Evolutionary conservation across 37 sponge, comb jelly and placozoan genomes (phyloP).

Genomic region (Halichondria panicea): DNA sequence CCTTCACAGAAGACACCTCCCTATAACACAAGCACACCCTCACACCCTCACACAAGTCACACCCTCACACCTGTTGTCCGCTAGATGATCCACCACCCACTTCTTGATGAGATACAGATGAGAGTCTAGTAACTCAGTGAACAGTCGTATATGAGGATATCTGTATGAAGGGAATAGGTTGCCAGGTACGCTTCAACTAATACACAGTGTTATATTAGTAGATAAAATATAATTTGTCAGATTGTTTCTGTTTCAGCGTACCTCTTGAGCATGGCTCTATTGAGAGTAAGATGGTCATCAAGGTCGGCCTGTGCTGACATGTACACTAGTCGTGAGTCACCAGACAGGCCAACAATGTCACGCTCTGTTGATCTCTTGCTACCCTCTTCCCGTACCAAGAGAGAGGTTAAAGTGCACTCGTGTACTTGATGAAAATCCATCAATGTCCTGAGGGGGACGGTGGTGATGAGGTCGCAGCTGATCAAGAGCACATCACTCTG

Average conservation of each 20-base stretch:
- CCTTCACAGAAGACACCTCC: slow-evolving; percentile 60
- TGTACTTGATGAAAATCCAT: slow-evolving; percentile 69
- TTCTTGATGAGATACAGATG: slow-evolving; percentile 84
- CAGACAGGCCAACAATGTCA: slow-evolving; percentile 59
- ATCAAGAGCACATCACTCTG: slow-evolving; percentile 74
- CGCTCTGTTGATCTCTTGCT: slow-evolving; percentile 31
- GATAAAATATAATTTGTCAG: neutral
- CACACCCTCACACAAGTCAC: neutral
- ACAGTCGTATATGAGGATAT: slow-evolving; percentile 67
- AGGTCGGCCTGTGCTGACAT: slow-evolving; percentile 64
- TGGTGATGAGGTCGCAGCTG: slow-evolving; percentile 86
- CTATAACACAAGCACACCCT: slow-evolving; percentile 10
- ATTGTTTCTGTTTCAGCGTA: neutral
- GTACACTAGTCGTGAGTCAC: slow-evolving; percentile 40
- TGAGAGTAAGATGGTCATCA: slow-evolving; percentile 51
- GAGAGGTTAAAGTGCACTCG: slow-evolving; percentile 64
- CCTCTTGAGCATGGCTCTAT: slow-evolving; percentile 44
- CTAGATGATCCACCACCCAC: slow-evolving; percentile 73
- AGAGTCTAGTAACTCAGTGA: slow-evolving; percentile 67
- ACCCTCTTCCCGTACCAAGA: slow-evolving; percentile 48
- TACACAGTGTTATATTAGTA: too few relatives aligned
- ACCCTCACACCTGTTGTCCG: slow-evolving; percentile 52
- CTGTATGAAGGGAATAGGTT: slow-evolving; percentile 4
- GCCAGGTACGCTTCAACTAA: too few relatives aligned
- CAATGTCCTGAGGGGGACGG: slow-evolving; percentile 62